Base-by-base conservation (phyloP, 2,888 invertebrate species). In the Cantharis lateralis region DNA sequence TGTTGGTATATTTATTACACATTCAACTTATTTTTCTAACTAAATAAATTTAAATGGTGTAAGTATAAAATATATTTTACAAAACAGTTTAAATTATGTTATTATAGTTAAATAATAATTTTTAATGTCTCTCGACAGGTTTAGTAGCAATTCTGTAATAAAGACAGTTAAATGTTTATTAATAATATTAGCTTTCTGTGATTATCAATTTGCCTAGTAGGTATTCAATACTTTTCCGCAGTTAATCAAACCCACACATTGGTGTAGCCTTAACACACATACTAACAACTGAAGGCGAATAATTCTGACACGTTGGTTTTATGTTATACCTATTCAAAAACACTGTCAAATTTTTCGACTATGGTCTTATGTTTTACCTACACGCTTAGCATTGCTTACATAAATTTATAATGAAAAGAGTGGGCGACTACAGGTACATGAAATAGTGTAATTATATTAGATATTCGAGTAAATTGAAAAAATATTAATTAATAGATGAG, bases 201-300 rank as follows among this genome's bases (percentile, higher is more conserved):
- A n/a, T 48, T 48, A 48, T 48, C 48, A 48, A 48, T 48, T 48
- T 48, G 48, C 48, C 48, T 48, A 48, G 48, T 48, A 48, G 48
- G 48, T 48, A 48, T 48, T 48, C n/a, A 48, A 32, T 63, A 68
- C 61, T 68, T 72, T 68, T 18, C 72, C 13, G 66, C 24, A 20
- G n/a, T 72, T 66, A 48, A 66, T 66, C 28, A 72, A 72, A 72
- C 72, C 72, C 66, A 72, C 72, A 66, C 66, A 16, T 48, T 32
- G 66, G 66, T 72, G 66, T 66, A 72, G 68, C 73, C 73, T 73
- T 73, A 73, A 62, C 73, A 73, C 62, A 73, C 68, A 68, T 73
- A 73, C 26, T 68, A 73, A 63, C 62, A 74, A 70, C 26, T 63
- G 74, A 74, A 74, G 74, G 74, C 74, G 74, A 70, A 68, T 28